Percentiles rank a stretch among this genome's conserved stretches.
phyloP scores from a whole-genome alignment of 2,888 invertebrate genomes.

The Marasmarcha lunaedactyla region DNA sequence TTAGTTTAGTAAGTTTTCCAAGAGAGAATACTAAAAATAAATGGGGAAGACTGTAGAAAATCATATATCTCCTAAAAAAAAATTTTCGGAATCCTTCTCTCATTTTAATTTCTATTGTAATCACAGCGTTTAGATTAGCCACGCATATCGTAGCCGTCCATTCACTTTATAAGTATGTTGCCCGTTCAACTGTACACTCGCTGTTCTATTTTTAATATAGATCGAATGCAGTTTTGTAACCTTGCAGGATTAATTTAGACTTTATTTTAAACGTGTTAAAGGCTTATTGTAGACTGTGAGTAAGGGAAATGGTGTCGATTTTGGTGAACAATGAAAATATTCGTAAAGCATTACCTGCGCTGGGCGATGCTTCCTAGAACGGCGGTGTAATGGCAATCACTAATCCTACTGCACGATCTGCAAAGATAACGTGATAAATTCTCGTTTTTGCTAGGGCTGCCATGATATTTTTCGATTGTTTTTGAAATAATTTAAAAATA shows the following conservation, averaged over 20 bases:
- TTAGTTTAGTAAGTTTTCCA: no score
- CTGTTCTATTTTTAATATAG: background rate
- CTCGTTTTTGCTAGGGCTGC: slow-evolving; percentile 38
- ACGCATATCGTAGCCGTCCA: no score
- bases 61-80: no score
- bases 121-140: no score
- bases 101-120: no score
- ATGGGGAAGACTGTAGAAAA: no score
- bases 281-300: slow-evolving; percentile 12
- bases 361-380: slow-evolving; percentile 52
- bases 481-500: no score
- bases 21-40: no score
- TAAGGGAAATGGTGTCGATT: slow-evolving; percentile 1
- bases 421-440: slow-evolving; percentile 46
- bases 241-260: background rate
- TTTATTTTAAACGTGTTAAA: background rate
- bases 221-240: background rate
- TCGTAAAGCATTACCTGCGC: slow-evolving; percentile 36
- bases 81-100: no score
- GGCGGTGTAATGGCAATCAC: slow-evolving; percentile 45
- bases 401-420: slow-evolving; percentile 60
- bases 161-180: no score
- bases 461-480: no score
- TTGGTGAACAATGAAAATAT: slow-evolving; percentile 38
- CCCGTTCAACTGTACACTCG: slow-evolving; percentile 1